Evolutionary conservation across 2,113 vertebrate species (phyloP).

Genomic region (Syrmaticus mikado): DNA sequence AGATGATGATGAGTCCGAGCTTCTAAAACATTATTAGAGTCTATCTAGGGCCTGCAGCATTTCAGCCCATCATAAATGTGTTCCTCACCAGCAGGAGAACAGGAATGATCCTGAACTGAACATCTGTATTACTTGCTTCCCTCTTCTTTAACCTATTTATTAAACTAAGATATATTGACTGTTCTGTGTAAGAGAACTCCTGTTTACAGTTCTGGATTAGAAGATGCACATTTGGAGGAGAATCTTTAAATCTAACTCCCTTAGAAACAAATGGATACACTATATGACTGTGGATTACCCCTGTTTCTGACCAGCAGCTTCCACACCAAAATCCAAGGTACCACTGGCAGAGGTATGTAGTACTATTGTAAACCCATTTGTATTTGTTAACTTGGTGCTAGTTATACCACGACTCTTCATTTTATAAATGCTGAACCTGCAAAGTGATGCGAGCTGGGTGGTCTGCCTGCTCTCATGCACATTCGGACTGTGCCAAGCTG

Average conservation of each 20-base stretch:
- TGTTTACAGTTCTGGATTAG: background rate
- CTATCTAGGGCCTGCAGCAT: background rate
- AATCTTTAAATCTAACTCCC: background rate
- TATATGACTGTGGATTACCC: background rate
- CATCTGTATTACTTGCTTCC: background rate
- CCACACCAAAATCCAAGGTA: background rate
- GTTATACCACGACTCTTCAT: background rate
- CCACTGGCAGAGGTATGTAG: background rate
- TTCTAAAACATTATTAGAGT: conserved; percentile 32
- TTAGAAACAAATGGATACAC: background rate
- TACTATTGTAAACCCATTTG: background rate
- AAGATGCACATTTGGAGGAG: background rate
- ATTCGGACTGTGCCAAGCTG: accelerated
- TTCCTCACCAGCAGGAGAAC: background rate
- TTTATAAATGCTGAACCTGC: background rate
- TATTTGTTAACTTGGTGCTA: background rate
- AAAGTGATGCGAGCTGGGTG: accelerated
- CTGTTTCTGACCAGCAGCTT: background rate
- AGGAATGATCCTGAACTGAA: background rate
- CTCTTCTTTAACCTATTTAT: background rate
- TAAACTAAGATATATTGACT: background rate
- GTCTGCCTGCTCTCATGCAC: accelerated
- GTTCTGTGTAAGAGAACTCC: background rate
- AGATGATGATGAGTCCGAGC: conserved; percentile 15
- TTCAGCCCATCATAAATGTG: conserved; percentile 15